phyloP scores from a whole-genome alignment of 2,888 invertebrate genomes.

The Macaria notata region DNA sequence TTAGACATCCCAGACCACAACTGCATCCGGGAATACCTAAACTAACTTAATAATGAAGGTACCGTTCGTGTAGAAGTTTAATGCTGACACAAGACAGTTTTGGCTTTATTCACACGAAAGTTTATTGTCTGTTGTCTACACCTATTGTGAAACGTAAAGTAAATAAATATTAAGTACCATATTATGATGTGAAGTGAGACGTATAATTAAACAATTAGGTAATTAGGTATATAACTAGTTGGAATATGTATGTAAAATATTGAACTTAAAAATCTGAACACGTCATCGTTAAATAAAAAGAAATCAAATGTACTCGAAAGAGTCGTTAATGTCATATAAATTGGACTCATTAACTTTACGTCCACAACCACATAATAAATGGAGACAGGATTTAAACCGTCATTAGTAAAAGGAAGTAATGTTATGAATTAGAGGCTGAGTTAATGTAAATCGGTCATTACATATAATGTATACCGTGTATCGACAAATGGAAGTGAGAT shows the following conservation, averaged over 20 bases:
- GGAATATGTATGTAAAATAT: no score
- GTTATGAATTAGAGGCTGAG: constrained; percentile 11
- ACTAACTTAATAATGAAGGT: constrained; percentile 1
- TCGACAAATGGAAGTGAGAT: constrained; percentile 26
- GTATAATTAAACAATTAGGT: no score
- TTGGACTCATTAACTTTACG: constrained; percentile 1
- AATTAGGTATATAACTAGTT: no score
- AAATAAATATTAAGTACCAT: no score
- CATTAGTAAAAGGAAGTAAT: constrained; percentile 15
- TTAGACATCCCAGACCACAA: constrained; percentile 14
- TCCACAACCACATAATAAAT: constrained; percentile 4
- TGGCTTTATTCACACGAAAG: no score
- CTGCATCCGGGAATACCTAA: constrained; percentile 9
- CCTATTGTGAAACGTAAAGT: no score
- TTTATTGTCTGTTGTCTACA: no score
- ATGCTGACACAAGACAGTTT: no score
- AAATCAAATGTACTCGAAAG: neutral
- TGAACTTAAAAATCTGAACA: no score
- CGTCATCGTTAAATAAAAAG: no score
- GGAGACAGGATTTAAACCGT: constrained; percentile 3
- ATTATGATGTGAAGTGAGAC: no score
- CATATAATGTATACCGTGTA: constrained; percentile 14
- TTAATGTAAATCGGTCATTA: constrained; percentile 30
- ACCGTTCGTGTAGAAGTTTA: no score
- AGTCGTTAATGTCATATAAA: constrained; percentile 1